Percentiles rank a stretch among this genome's conserved stretches.
Evolutionary conservation across 2,797 vertebrate species (phyloP).

Genomic region (Kryptolebias ocellatus): DNA sequence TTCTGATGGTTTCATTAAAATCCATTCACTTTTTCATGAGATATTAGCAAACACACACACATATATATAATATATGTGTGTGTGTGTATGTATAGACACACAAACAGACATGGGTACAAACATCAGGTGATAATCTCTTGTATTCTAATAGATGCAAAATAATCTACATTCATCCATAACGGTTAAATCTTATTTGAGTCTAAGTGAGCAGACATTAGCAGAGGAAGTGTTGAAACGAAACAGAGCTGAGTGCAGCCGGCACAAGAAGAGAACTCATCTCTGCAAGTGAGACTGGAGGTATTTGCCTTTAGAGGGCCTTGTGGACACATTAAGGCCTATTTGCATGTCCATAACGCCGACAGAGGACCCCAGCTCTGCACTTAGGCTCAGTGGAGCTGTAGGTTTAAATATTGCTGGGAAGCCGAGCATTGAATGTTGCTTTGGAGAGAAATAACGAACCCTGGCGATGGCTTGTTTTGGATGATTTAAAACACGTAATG

Average conservation of each 20-base stretch:
- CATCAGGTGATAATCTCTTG: too few species aligned
- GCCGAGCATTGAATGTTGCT: conserved; percentile 62
- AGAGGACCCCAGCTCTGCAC: conserved; percentile 72
- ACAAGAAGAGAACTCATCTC: conserved; percentile 67
- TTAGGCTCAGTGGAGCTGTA: conserved; percentile 78
- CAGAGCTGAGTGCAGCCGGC: conserved; percentile 42
- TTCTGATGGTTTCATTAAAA: too few species aligned
- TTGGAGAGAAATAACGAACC: conserved; percentile 71
- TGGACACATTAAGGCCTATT: conserved; percentile 84
- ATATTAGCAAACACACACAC: too few species aligned
- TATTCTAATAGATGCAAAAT: too few species aligned
- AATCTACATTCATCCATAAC: too few species aligned
- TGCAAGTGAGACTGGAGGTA: conserved; percentile 71
- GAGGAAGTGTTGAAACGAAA: conserved; percentile 34
- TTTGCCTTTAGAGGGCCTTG: conserved; percentile 81
- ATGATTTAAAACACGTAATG: conserved; percentile 74
- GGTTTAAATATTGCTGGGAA: conserved; percentile 78
- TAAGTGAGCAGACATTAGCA: conserved; percentile 42
- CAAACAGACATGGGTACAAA: too few species aligned
- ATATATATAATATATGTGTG: too few species aligned
- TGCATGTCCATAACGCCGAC: conserved; percentile 81
- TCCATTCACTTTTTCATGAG: too few species aligned
- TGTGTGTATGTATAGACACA: too few species aligned
- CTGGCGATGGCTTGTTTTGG: conserved; percentile 74
- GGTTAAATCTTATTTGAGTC: neutral